A percentile compares a stretch with the other conserved stretches of the same genome.
Evolutionary conservation across 2,888 invertebrate species (phyloP).

Genomic region (Ophioninae sp.): DNA sequence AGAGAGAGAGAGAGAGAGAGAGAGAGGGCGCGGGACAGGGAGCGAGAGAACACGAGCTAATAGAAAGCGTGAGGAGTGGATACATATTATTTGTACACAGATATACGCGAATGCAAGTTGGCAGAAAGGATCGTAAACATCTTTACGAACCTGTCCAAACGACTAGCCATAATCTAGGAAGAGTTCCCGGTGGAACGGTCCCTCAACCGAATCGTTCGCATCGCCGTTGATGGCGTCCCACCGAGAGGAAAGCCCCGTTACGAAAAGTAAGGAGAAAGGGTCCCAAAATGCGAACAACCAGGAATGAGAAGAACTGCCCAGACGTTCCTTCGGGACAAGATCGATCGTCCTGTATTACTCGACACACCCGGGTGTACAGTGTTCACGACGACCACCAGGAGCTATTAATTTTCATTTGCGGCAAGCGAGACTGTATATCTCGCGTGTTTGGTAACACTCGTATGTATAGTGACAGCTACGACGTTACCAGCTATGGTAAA

Average conservation of each 20-base stretch:
- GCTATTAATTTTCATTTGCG: conserved; percentile 63
- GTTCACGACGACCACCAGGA: conserved; percentile 26
- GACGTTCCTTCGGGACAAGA: conserved; percentile 60
- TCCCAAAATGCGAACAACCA: conserved; percentile 45
- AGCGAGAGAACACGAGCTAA: conserved; percentile 39
- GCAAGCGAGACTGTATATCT: conserved; percentile 39
- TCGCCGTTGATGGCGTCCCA: conserved; percentile 56
- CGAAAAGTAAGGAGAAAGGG: conserved; percentile 28
- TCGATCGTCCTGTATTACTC: conserved; percentile 44
- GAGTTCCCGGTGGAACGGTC: conserved; percentile 60
- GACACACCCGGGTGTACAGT: conserved; percentile 5
- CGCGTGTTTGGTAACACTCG: conserved; percentile 22
- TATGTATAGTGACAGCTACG: conserved; percentile 16
- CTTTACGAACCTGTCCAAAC: conserved; percentile 69
- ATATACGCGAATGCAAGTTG: conserved; percentile 57
- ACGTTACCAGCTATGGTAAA: conserved; percentile 4
- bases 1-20: conserved; percentile 14
- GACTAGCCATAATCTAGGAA: conserved; percentile 69
- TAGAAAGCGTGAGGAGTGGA: conserved; percentile 19
- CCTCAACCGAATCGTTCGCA: conserved; percentile 57
- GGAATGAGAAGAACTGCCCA: conserved; percentile 41
- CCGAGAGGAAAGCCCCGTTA: conserved; percentile 34
- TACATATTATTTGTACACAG: conserved; percentile 29
- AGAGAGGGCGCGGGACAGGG: conserved; percentile 3
- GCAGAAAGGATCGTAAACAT: conserved; percentile 69